These are phyloP conservation scores for Liparis tanakae DNA, from an alignment of 2,797 vertebrate species.

Conservation along the genomic window DNA sequence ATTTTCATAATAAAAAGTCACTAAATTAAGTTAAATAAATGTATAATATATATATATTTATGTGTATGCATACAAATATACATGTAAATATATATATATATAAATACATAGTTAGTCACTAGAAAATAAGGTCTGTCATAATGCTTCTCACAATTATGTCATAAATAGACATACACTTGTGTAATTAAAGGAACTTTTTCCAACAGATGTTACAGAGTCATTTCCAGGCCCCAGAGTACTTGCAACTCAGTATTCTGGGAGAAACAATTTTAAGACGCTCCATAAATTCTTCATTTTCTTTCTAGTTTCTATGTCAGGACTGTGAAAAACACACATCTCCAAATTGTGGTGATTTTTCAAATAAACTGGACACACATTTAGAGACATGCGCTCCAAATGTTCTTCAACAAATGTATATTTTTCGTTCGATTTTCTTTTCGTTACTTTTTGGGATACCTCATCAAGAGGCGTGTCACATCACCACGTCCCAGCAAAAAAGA, in stretches of 20 bases:
- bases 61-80: background rate
- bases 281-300: background rate
- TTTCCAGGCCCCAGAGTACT: background rate
- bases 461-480: background rate
- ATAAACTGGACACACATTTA: background rate
- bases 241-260: constrained; percentile 1
- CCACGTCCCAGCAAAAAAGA: constrained; percentile 2
- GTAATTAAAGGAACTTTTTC: background rate
- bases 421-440: background rate
- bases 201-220: background rate
- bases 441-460: background rate
- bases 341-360: background rate
- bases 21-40: background rate
- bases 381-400: background rate
- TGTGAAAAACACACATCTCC: no score
- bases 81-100: background rate
- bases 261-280: background rate
- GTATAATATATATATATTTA: background rate
- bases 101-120: background rate
- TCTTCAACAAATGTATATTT: background rate
- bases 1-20: constrained; percentile 3
- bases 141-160: background rate
- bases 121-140: background rate
- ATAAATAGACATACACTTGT: background rate
- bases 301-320: background rate